phyloP scores from a whole-genome alignment of 2,797 vertebrate species.

The Anas bernieri region DNA sequence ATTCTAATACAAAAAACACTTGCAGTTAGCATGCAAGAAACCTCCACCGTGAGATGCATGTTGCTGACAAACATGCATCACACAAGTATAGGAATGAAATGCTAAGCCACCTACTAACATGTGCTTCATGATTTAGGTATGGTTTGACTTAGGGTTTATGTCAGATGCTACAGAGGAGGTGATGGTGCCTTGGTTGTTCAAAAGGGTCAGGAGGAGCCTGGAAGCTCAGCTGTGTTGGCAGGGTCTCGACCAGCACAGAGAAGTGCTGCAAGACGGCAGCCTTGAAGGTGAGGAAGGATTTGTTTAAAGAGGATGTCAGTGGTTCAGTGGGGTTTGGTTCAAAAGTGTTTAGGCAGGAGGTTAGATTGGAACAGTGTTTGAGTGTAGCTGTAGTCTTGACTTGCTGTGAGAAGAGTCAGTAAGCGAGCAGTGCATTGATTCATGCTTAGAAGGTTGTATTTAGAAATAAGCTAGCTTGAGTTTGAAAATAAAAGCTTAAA shows the following conservation, averaged over 20 bases:
- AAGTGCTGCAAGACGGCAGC: not conserved
- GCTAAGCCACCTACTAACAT: not conserved
- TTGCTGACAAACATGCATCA: not conserved
- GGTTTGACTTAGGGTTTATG: not conserved
- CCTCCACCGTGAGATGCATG: rapidly evolving
- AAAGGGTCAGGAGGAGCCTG: not conserved
- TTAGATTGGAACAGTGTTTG: not conserved
- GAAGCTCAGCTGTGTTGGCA: rapidly evolving
- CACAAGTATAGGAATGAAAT: not conserved
- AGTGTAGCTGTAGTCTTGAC: no score
- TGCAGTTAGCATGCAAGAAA: not conserved
- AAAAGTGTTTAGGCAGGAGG: not conserved
- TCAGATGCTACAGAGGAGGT: not conserved
- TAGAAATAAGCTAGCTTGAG: not conserved
- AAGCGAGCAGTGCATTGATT: rapidly evolving
- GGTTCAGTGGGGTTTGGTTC: not conserved
- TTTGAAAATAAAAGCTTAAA: not conserved
- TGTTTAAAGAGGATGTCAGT: not conserved
- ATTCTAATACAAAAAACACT: not conserved
- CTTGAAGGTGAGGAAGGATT: not conserved
- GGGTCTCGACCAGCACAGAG: not conserved
- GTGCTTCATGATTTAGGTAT: not conserved
- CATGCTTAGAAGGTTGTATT: not conserved
- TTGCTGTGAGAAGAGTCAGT: no score
- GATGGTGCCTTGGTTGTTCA: not conserved